Evolutionary conservation across 2,888 invertebrate genomes (phyloP).

Genomic region (Lasioglossum leucozonium): DNA sequence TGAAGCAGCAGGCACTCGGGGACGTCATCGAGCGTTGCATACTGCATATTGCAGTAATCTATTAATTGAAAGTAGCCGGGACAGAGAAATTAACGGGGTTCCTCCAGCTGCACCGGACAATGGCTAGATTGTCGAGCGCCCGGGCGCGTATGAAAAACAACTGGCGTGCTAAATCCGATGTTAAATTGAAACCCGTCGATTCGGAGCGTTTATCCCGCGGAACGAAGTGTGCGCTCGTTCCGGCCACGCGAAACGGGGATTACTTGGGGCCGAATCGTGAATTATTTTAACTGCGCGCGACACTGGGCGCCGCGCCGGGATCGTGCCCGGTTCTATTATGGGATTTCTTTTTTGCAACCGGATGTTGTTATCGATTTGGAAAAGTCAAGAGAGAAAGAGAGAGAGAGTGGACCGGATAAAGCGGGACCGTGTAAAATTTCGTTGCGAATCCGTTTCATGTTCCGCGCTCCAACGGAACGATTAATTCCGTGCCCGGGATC

Average conservation of each 20-base stretch:
- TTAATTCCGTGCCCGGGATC: slow-evolving; percentile 16
- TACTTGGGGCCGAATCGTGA: slow-evolving; percentile 46
- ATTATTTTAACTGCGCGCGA: slow-evolving; percentile 44
- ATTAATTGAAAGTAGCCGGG: slow-evolving; percentile 6
- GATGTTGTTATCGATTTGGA: slow-evolving; percentile 12
- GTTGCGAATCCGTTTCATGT: not conserved
- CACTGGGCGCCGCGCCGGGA: not conserved
- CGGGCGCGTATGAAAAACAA: slow-evolving; percentile 34
- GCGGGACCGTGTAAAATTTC: slow-evolving; percentile 13
- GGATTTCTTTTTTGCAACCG: slow-evolving; percentile 28
- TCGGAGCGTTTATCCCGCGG: slow-evolving; percentile 45
- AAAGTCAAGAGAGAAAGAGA: not conserved
- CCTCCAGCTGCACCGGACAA: not conserved
- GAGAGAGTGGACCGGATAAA: not conserved
- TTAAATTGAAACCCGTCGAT: slow-evolving; percentile 55
- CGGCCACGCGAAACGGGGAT: slow-evolving; percentile 44
- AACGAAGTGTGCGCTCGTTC: slow-evolving; percentile 17
- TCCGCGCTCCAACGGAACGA: not conserved
- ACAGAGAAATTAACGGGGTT: slow-evolving; percentile 14
- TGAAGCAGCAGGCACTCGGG: not conserved
- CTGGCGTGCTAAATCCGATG: slow-evolving; percentile 41
- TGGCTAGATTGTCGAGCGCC: not conserved
- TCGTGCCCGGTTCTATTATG: slow-evolving; percentile 26
- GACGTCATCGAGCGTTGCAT: not conserved
- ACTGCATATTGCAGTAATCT: not conserved